A percentile compares a stretch with the other conserved stretches of the same genome.
These are phyloP conservation scores for Euura saliciscinereae DNA, from an alignment of 1,140 invertebrate genomes.

Conservation along the genomic window DNA sequence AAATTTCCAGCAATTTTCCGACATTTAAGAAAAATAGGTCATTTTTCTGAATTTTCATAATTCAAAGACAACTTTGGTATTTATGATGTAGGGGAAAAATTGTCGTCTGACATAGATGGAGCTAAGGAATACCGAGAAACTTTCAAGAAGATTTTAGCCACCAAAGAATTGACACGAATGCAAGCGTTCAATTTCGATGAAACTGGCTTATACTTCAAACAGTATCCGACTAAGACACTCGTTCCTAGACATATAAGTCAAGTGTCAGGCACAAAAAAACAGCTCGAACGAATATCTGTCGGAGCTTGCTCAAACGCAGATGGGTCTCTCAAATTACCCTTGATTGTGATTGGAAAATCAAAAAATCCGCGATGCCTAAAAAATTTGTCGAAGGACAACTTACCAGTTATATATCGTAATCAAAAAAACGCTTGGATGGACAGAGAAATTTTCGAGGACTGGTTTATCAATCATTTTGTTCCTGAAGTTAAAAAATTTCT, in stretches of 20 bases:
- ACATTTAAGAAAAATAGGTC: neutral
- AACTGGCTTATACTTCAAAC: conserved; percentile 1
- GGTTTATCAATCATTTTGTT: conserved; percentile 41
- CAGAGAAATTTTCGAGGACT: conserved; percentile 36
- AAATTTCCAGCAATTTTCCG: conserved; percentile 9
- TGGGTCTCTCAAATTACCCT: conserved; percentile 27
- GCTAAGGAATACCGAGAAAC: neutral
- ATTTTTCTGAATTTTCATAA: neutral
- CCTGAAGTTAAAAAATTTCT: conserved; percentile 39
- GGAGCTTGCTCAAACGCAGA: conserved; percentile 28
- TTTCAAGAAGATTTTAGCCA: neutral
- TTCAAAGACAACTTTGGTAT: neutral
- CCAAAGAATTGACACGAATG: neutral
- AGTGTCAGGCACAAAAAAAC: conserved; percentile 22
- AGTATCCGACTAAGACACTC: neutral
- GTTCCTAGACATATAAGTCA: neutral
- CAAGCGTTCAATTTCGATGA: neutral
- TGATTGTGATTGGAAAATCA: conserved; percentile 35
- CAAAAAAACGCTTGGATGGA: conserved; percentile 38
- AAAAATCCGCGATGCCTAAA: conserved; percentile 35
- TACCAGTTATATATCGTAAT: conserved; percentile 27
- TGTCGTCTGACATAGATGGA: neutral
- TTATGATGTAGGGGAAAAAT: neutral
- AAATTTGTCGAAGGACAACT: conserved; percentile 25
- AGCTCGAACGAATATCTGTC: conserved; percentile 26